Percentiles rank a stretch among this genome's conserved stretches.
phyloP scores from a whole-genome alignment of 2,797 vertebrate species.

The Sebastes iracundus region DNA sequence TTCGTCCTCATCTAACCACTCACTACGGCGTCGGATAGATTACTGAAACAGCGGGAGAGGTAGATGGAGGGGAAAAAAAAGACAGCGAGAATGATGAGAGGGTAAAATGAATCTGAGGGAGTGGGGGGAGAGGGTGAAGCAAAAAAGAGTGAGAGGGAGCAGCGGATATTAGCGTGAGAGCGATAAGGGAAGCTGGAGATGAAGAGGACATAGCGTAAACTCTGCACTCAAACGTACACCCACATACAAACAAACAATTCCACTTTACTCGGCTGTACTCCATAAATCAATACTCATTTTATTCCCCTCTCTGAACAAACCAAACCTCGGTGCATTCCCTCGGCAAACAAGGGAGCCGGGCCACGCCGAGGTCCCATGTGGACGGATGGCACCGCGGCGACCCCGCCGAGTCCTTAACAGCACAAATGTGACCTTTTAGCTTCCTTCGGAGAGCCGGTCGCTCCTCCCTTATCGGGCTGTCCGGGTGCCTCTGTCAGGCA shows the following conservation, averaged over 20 bases:
- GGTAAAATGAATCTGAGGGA: conserved; percentile 16
- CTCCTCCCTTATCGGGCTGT: conserved; percentile 44
- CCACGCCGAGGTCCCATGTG: conserved; percentile 20
- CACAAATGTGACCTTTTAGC: conserved; percentile 64
- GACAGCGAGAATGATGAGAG: conserved; percentile 37
- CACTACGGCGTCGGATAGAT: conserved; percentile 38
- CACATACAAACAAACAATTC: conserved; percentile 52
- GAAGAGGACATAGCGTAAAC: conserved; percentile 29
- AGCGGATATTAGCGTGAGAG: conserved; percentile 43
- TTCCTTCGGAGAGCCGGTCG: conserved; percentile 28
- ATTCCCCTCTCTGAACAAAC: conserved; percentile 10
- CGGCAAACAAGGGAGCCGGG: conserved; percentile 35
- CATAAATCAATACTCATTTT: conserved; percentile 65
- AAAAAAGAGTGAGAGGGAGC: neutral
- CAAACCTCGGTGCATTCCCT: conserved; percentile 10
- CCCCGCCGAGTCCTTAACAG: conserved; percentile 41
- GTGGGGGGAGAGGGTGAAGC: neutral
- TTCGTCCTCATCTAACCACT: conserved; percentile 51
- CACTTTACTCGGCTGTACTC: conserved; percentile 31
- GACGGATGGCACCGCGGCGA: conserved; percentile 13
- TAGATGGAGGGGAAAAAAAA: conserved; percentile 17
- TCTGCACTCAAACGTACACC: conserved; percentile 24
- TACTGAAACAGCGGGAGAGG: conserved; percentile 60
- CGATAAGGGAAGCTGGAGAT: conserved; percentile 39
- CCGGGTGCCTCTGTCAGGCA: conserved; percentile 33